A percentile compares a stretch with the other conserved stretches of the same genome.
phyloP scores from a whole-genome alignment of 2,113 vertebrate genomes.

The Dasyprocta punctata region DNA sequence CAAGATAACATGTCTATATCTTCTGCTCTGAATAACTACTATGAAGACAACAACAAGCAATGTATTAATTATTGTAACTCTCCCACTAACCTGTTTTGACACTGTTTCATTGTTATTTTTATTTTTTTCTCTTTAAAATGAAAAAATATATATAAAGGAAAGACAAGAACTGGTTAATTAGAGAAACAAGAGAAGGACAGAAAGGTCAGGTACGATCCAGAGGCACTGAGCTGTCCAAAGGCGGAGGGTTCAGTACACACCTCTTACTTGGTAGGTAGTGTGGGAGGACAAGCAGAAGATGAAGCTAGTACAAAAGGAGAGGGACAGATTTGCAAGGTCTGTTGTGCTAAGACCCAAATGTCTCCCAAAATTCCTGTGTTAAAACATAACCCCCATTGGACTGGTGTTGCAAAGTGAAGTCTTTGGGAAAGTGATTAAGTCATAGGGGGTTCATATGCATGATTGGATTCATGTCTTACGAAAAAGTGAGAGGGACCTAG shows the following conservation, averaged over 20 bases:
- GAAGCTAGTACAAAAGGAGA: background rate
- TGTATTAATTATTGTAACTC: background rate
- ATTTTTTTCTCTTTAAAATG: background rate
- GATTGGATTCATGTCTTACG: background rate
- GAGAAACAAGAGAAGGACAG: background rate
- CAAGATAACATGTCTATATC: background rate
- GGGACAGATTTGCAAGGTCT: background rate
- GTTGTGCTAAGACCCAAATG: background rate
- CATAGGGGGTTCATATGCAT: background rate
- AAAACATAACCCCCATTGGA: background rate
- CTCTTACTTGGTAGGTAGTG: background rate
- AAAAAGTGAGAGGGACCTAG: background rate
- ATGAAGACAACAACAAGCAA: background rate
- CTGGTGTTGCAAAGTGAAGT: background rate
- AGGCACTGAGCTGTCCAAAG: background rate
- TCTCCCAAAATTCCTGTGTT: background rate
- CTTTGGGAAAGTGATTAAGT: background rate
- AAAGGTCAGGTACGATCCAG: background rate
- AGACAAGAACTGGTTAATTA: background rate
- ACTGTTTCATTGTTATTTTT: background rate
- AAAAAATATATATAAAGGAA: background rate
- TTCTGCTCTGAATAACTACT: background rate
- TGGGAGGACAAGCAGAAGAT: background rate
- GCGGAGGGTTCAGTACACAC: rapidly evolving
- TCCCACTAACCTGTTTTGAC: background rate